Conservation (phyloP, 2,113 vertebrate genomes). For the Cyphomyrus discorhynchus region DNA sequence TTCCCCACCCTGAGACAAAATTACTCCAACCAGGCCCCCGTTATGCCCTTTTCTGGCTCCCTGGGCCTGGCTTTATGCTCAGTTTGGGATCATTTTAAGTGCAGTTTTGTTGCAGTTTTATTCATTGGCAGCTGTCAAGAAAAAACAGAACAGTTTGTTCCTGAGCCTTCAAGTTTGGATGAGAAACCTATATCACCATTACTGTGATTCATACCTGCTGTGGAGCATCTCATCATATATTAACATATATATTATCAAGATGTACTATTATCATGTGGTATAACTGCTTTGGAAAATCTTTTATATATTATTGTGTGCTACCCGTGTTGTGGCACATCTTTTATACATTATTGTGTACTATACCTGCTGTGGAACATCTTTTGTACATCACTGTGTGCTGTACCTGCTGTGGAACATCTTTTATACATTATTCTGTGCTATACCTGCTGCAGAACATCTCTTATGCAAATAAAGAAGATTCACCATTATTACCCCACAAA, state of each 20-base stretch:
- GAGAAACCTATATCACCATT: not conserved
- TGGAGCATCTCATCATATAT: not conserved
- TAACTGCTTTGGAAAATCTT: not conserved
- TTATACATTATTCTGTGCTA: too few species aligned
- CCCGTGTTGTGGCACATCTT: not conserved
- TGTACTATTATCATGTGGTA: not conserved
- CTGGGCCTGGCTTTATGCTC: not conserved
- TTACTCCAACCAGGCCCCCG: too few species aligned
- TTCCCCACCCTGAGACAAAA: not conserved
- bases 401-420: not conserved
- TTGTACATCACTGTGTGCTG: not conserved
- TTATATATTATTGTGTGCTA: not conserved
- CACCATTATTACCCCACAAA: not conserved
- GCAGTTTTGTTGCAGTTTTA: not conserved
- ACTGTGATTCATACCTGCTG: not conserved
- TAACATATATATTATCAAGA: not conserved
- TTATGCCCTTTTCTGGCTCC: too few species aligned
- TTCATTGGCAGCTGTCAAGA: not conserved
- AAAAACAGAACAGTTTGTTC: not conserved
- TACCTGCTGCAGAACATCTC: not conserved
- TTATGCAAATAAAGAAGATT: not conserved
- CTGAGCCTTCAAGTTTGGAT: not conserved
- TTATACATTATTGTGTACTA: too few species aligned
- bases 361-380: not conserved
- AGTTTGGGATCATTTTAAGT: not conserved